Conservation (phyloP, 2,888 invertebrate species). For the Stenoptilia bipunctidactyla region DNA sequence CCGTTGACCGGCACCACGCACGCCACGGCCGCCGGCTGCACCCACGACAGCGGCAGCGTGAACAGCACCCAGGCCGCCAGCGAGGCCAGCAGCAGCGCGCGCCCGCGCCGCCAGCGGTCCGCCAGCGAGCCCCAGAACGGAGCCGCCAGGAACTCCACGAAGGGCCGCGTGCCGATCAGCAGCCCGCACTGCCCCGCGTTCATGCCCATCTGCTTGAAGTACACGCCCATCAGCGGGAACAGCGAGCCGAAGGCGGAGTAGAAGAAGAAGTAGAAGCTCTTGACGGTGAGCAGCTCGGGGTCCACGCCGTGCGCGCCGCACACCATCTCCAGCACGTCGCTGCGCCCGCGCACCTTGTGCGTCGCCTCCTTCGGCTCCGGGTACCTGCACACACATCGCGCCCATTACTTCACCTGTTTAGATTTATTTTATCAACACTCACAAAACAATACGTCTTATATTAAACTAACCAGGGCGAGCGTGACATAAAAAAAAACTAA, state of each 20-base stretch:
- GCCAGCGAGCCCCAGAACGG: constrained; percentile 98
- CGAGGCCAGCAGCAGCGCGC: constrained; percentile 89
- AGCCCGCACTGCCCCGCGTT: constrained; percentile 95
- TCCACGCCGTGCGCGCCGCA: constrained; percentile 85
- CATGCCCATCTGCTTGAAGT: constrained; percentile 99
- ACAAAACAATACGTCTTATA: no score
- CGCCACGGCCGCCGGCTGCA: constrained; percentile 93
- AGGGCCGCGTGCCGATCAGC: constrained; percentile 94
- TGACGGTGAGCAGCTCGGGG: constrained; percentile 93
- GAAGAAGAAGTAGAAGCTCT: constrained; percentile 99
- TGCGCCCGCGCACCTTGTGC: constrained; percentile 89
- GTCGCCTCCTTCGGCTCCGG: constrained; percentile 90
- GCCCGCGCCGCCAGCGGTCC: constrained; percentile 89
- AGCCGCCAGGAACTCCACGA: constrained; percentile 96
- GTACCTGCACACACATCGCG: constrained; percentile 72
- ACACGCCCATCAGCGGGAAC: constrained; percentile 98
- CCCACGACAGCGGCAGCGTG: constrained; percentile 95
- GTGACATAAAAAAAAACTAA: no score
- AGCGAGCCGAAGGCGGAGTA: constrained; percentile 98
- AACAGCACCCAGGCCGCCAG: constrained; percentile 96
- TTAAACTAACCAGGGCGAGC: no score
- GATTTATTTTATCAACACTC: no score
- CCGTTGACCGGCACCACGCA: constrained; percentile 75
- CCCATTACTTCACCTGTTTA: no score
- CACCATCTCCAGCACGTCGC: constrained; percentile 86